These are phyloP conservation scores for Microctonus hyperodae DNA, from an alignment of 2,888 invertebrate species.

Conservation along the genomic window DNA sequence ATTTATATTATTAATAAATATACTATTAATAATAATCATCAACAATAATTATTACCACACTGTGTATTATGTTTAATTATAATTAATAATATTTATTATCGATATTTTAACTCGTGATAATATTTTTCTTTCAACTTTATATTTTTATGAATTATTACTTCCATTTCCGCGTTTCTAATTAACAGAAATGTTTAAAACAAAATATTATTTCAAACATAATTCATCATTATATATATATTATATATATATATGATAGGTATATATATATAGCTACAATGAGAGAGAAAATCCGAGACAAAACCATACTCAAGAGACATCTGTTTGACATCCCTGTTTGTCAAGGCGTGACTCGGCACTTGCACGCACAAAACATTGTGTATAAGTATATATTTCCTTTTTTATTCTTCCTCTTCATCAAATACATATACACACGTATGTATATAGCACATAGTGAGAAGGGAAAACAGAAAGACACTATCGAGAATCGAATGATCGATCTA, in stretches of 20 bases:
- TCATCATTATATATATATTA: background rate
- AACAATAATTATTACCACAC: too few species aligned
- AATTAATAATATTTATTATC: too few species aligned
- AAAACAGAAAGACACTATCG: slow-evolving; percentile 33
- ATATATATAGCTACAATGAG: background rate
- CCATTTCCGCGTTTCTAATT: background rate
- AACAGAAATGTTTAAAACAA: background rate
- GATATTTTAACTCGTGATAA: too few species aligned
- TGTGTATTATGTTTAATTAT: too few species aligned
- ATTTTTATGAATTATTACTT: too few species aligned
- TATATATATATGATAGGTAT: background rate
- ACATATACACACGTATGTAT: too few species aligned
- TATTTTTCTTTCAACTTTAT: background rate
- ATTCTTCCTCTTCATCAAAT: background rate
- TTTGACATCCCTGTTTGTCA: slow-evolving; percentile 64
- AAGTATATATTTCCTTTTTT: slow-evolving; percentile 25
- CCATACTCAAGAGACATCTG: slow-evolving; percentile 54
- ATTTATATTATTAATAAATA: too few species aligned
- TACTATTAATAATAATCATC: too few species aligned
- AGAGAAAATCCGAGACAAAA: slow-evolving; percentile 19
- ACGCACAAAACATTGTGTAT: slow-evolving; percentile 40
- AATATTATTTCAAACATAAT: background rate
- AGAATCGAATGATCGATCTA: slow-evolving; percentile 59
- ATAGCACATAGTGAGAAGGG: background rate
- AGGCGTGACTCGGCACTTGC: slow-evolving; percentile 64